Conservation (phyloP, 2,888 invertebrate genomes). For the Acanthosepion esculentum region DNA sequence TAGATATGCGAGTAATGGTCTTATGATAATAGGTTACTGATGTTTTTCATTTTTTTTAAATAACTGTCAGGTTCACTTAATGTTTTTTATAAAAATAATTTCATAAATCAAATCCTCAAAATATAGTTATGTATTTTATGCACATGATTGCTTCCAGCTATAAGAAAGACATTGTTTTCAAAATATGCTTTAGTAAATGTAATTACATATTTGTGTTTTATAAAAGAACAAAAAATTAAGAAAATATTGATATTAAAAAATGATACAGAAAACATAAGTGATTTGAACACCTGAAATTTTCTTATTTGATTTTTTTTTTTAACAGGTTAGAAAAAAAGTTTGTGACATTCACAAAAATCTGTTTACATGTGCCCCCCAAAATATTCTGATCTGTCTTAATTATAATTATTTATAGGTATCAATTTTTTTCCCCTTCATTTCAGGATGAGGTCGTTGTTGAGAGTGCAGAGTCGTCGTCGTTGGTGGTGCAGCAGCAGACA, state of each 20-base stretch:
- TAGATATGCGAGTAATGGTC: background rate
- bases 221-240: no score
- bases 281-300: background rate
- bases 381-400: background rate
- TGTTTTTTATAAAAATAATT: no score
- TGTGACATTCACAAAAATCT: background rate
- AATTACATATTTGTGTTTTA: no score
- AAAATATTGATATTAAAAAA: background rate
- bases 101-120: no score
- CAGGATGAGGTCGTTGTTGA: slow-evolving; percentile 33
- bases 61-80: no score
- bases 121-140: no score
- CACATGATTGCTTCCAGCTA: no score
- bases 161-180: no score
- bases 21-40: background rate
- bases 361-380: background rate
- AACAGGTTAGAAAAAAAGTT: no score
- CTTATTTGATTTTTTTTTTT: no score
- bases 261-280: background rate
- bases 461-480: background rate
- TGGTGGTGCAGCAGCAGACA: slow-evolving; percentile 38
- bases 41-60: background rate
- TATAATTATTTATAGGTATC: background rate
- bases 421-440: background rate
- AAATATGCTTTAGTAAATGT: no score